Evolutionary conservation across 2,797 vertebrate genomes (phyloP).

Genomic region (Sebastiscus tertius): DNA sequence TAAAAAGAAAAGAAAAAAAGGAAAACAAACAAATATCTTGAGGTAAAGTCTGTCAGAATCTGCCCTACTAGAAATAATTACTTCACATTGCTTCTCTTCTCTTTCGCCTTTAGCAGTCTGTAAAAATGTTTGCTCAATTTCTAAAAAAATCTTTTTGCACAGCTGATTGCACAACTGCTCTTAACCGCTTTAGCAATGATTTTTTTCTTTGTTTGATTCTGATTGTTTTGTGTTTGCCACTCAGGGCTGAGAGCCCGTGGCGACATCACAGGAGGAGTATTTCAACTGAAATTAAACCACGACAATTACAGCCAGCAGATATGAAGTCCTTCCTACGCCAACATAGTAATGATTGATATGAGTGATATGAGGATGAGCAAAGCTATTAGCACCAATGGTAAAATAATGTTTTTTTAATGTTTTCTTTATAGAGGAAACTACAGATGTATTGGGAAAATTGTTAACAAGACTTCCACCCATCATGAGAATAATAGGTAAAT

Average conservation of each 20-base stretch:
- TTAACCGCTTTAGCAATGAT: background rate
- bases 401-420: background rate
- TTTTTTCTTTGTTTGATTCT: background rate
- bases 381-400: background rate
- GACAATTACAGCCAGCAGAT: background rate
- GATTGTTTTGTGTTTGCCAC: background rate
- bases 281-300: background rate
- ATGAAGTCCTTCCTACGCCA: background rate
- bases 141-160: background rate
- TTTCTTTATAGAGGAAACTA: background rate
- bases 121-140: background rate
- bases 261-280: background rate
- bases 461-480: background rate
- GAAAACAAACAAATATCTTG: background rate
- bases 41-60: background rate
- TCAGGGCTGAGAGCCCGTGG: background rate
- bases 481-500: background rate
- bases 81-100: background rate
- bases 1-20: background rate
- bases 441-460: background rate
- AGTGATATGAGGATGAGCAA: background rate
- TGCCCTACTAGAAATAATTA: background rate
- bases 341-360: background rate
- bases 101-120: background rate
- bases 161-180: background rate